Evolutionary conservation across 1,140 invertebrate species (phyloP).

Genomic region (Eueides isabella): DNA sequence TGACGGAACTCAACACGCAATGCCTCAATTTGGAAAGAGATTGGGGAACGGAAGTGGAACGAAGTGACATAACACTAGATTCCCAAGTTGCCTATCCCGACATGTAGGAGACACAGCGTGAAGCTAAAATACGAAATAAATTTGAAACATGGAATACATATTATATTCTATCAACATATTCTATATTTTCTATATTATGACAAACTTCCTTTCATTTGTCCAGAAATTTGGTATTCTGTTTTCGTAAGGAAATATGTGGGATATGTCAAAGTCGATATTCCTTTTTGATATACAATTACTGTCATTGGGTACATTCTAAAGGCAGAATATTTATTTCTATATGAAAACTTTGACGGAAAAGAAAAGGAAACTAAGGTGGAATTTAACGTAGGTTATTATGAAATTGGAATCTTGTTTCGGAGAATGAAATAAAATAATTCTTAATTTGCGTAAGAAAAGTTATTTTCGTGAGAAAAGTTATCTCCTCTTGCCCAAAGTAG

Average conservation of each 20-base stretch:
- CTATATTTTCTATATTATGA: conserved; percentile 15
- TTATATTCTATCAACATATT: conserved; percentile 1
- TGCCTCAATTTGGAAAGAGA: no score
- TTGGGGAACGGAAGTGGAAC: no score
- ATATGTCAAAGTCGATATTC: conserved; percentile 39
- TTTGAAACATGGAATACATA: conserved; percentile 7
- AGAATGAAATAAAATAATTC: neutral
- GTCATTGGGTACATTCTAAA: conserved; percentile 24
- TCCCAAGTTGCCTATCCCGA: no score
- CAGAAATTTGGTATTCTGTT: conserved; percentile 41
- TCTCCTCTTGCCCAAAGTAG: no score
- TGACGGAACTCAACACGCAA: no score
- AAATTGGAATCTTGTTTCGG: neutral
- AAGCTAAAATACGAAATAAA: neutral
- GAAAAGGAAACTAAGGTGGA: neutral
- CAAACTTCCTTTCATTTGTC: conserved; percentile 22
- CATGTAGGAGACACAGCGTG: no score
- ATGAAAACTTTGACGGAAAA: conserved; percentile 12
- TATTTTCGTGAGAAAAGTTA: no score
- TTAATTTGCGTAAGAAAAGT: no score
- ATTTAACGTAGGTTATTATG: conserved; percentile 2
- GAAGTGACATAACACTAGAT: no score
- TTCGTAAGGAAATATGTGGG: conserved; percentile 37
- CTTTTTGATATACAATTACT: conserved; percentile 39
- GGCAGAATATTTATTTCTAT: conserved; percentile 11